These are phyloP conservation scores for Macaria liturata DNA, from an alignment of 2,888 invertebrate genomes.

Conservation along the genomic window DNA sequence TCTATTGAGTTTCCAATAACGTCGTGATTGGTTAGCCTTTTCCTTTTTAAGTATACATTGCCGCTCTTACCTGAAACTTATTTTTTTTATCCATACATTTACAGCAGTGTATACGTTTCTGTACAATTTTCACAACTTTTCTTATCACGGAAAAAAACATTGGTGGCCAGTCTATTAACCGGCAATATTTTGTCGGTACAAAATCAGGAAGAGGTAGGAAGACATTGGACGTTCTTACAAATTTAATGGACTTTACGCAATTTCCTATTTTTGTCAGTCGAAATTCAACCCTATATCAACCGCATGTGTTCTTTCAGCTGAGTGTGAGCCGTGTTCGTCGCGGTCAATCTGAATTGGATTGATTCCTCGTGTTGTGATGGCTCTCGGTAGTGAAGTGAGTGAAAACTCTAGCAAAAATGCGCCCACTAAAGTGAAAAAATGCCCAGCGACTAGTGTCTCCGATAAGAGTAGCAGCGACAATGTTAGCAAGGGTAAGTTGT, in stretches of 20 bases:
- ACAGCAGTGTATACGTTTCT: slow-evolving; percentile 16
- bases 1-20: not conserved
- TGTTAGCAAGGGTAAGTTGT: slow-evolving; percentile 76
- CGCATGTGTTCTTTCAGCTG: slow-evolving; percentile 82
- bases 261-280: slow-evolving; percentile 53
- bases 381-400: slow-evolving; percentile 84
- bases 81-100: not conserved
- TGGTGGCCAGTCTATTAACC: slow-evolving; percentile 35
- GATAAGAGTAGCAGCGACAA: slow-evolving; percentile 70
- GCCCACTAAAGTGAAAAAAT: slow-evolving; percentile 80
- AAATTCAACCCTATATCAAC: slow-evolving; percentile 77
- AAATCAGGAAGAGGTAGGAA: slow-evolving; percentile 15
- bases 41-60: slow-evolving; percentile 13
- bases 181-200: slow-evolving; percentile 28
- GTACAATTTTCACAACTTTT: not conserved
- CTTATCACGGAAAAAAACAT: not conserved
- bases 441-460: slow-evolving; percentile 67
- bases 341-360: slow-evolving; percentile 77
- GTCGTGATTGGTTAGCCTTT: not conserved
- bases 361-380: slow-evolving; percentile 83
- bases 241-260: slow-evolving; percentile 39
- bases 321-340: slow-evolving; percentile 77
- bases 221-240: slow-evolving; percentile 31
- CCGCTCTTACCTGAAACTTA: not conserved
- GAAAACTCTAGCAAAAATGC: slow-evolving; percentile 76